Conservation (phyloP, 2,113 vertebrate genomes). For the Cavia porcellus region DNA sequence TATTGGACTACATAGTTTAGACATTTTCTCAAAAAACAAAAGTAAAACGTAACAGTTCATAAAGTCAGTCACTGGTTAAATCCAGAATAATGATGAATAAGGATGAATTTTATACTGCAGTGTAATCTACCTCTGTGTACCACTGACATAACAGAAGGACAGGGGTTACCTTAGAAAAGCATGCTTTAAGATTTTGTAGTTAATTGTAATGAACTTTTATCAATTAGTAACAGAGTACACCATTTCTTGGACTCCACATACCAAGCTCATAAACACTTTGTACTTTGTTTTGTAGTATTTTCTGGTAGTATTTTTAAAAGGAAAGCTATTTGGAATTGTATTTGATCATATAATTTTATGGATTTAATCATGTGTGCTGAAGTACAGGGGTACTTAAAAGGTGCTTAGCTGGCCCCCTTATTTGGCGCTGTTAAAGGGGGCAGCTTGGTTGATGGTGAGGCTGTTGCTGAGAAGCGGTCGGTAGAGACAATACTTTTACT, state of each 20-base stretch:
- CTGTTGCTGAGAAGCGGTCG: slow-evolving; percentile 72
- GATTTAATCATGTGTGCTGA: slow-evolving; percentile 10
- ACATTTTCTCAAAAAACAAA: not conserved
- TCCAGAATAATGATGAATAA: not conserved
- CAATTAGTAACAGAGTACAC: not conserved
- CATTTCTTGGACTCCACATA: not conserved
- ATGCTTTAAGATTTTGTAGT: not conserved
- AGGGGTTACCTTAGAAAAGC: not conserved
- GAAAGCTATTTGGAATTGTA: not conserved
- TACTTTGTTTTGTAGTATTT: not conserved
- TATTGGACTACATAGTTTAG: not conserved
- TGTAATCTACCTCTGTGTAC: not conserved
- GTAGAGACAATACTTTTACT: slow-evolving; percentile 68
- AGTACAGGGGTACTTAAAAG: not conserved
- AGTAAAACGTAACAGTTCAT: not conserved
- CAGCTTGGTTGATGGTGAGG: slow-evolving; percentile 23
- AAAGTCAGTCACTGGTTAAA: not conserved
- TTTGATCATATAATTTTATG: not conserved
- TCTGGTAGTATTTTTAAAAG: not conserved
- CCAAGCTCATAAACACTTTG: not conserved
- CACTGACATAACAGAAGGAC: not conserved
- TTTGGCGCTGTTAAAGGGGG: slow-evolving; percentile 47
- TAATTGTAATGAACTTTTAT: slow-evolving; percentile 2
- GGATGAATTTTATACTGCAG: not conserved
- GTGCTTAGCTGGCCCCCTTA: not conserved